Conservation (phyloP, 2,888 invertebrate species). For the Campoletis raptor region DNA sequence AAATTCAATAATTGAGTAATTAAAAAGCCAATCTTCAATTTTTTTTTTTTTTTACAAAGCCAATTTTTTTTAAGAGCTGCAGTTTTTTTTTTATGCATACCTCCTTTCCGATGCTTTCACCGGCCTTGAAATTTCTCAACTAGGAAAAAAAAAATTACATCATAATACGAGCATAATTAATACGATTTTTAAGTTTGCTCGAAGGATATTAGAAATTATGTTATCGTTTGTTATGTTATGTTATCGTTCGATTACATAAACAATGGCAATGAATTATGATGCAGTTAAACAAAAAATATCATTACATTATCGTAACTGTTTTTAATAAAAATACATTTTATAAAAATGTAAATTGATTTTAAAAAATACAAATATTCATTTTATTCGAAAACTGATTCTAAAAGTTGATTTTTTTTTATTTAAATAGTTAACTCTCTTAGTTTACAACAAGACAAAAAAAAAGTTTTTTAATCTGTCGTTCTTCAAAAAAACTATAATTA, state of each 20-base stretch:
- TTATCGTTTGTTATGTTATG: not conserved
- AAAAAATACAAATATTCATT: not conserved
- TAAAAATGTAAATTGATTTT: not conserved
- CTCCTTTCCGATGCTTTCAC: not conserved
- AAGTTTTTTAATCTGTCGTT: too few species aligned
- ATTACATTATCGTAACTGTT: not conserved
- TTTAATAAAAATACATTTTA: too few species aligned
- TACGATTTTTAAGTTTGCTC: not conserved
- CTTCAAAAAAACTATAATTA: too few species aligned
- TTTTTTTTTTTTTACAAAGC: not conserved
- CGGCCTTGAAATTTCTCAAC: not conserved
- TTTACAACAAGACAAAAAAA: too few species aligned
- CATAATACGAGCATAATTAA: not conserved
- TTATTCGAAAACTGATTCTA: not conserved
- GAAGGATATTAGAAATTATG: not conserved
- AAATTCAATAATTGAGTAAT: not conserved
- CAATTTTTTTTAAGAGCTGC: not conserved
- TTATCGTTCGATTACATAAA: not conserved
- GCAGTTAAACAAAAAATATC: not conserved
- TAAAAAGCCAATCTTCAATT: not conserved
- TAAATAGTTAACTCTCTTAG: too few species aligned
- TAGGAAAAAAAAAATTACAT: not conserved
- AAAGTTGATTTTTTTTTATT: too few species aligned
- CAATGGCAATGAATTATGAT: not conserved
- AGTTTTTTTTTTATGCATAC: not conserved